phyloP scores from a whole-genome alignment of 2,113 vertebrate genomes.

The Myotis yumanensis region DNA sequence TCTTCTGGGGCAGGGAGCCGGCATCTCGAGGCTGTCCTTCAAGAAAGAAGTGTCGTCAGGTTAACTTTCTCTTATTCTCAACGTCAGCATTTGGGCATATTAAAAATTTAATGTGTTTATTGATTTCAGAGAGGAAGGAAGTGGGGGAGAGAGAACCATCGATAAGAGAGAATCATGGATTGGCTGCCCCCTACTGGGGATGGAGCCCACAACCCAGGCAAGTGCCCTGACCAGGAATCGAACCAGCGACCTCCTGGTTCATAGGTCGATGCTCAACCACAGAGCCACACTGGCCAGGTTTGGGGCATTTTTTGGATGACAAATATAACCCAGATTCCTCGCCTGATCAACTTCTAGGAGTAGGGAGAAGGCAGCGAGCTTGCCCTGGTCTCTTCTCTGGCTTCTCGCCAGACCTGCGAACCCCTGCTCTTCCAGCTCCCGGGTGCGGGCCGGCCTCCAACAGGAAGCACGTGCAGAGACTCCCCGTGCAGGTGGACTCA shows the following conservation, averaged over 20 bases:
- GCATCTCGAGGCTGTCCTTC: constrained; percentile 67
- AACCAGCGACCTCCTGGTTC: too few species aligned
- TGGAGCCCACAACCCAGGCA: too few species aligned
- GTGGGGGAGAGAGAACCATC: too few species aligned
- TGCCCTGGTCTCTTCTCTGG: neutral
- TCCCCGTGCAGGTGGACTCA: neutral
- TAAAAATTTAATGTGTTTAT: too few species aligned
- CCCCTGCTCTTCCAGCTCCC: neutral
- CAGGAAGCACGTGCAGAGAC: neutral
- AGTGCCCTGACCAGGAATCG: too few species aligned
- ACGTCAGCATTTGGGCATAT: neutral
- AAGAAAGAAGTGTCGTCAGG: neutral
- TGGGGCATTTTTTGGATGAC: neutral
- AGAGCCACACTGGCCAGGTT: too few species aligned
- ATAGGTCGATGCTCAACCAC: too few species aligned
- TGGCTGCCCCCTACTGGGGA: too few species aligned
- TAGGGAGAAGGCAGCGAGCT: neutral
- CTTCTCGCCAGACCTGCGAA: neutral
- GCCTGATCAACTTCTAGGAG: neutral
- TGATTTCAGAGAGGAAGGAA: too few species aligned
- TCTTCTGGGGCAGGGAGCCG: constrained; percentile 76
- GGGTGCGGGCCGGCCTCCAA: neutral
- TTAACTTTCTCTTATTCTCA: neutral
- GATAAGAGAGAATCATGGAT: too few species aligned
- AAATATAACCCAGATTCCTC: neutral